Conservation (phyloP, 1,140 invertebrate species). For the Drosophila tristis region DNA sequence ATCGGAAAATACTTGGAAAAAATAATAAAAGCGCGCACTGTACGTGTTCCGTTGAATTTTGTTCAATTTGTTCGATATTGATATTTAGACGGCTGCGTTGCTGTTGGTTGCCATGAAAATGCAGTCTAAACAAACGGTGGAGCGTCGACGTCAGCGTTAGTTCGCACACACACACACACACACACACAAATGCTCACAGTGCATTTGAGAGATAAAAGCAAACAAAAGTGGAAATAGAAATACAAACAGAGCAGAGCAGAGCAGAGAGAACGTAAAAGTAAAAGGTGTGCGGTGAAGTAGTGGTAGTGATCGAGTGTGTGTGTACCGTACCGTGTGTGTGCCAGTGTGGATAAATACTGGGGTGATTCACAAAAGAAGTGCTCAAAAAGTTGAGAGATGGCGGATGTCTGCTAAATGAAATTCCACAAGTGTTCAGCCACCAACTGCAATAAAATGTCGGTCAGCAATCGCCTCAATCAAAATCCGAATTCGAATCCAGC, state of each 20-base stretch:
- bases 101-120: conserved; percentile 74
- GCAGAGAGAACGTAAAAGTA: conserved; percentile 12
- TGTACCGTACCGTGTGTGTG: conserved; percentile 27
- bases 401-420: conserved; percentile 48
- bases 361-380: conserved; percentile 61
- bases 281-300: conserved; percentile 39
- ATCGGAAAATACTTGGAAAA: conserved; percentile 22
- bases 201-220: conserved; percentile 3
- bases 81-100: conserved; percentile 13
- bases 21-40: conserved; percentile 38
- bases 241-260: conserved; percentile 27
- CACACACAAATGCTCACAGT: conserved; percentile 36
- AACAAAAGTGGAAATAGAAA: conserved; percentile 25
- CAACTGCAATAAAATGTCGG: conserved; percentile 67
- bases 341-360: conserved; percentile 57
- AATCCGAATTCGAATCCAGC: conserved; percentile 45
- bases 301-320: conserved; percentile 16
- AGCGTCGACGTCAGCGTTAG: conserved; percentile 33
- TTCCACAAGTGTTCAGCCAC: conserved; percentile 28
- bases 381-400: conserved; percentile 39
- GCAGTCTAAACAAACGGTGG: conserved; percentile 71
- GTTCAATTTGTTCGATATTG: conserved; percentile 27
- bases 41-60: conserved; percentile 15
- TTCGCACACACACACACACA: conserved; percentile 34
- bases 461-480: conserved; percentile 7